Conservation (phyloP, 2,113 vertebrate species). For the Balaenoptera acutorostrata region DNA sequence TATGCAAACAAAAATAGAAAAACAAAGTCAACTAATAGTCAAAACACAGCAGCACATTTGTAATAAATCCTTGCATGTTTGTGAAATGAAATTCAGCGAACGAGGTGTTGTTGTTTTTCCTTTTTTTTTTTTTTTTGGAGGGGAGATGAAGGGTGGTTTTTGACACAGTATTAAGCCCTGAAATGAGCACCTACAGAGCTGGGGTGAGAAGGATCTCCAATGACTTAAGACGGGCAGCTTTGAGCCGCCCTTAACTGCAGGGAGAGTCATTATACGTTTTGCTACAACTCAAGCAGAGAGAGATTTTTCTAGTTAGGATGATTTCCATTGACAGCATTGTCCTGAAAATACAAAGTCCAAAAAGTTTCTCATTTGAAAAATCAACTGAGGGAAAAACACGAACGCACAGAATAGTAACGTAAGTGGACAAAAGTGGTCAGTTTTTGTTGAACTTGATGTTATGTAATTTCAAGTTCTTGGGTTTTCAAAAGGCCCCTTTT, state of each 20-base stretch:
- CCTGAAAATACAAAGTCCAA: background rate
- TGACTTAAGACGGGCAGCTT: too few relatives aligned
- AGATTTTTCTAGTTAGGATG: background rate
- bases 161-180: background rate
- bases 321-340: background rate
- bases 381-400: background rate
- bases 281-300: background rate
- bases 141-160: background rate
- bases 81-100: background rate
- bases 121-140: background rate
- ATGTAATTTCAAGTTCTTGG: background rate
- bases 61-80: background rate
- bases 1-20: background rate
- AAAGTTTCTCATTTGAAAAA: background rate
- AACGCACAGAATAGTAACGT: background rate
- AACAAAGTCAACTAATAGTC: background rate
- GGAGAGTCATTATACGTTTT: fast-evolving
- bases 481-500: background rate
- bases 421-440: background rate
- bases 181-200: fast-evolving
- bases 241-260: fast-evolving
- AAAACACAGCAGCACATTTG: background rate
- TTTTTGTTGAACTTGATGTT: background rate
- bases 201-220: background rate
- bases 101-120: background rate